Evolutionary conservation across 1,140 invertebrate species (phyloP), one percentile per base, ranked within the genome.

Genomic region (Oncopodura yosiiana): DNA sequence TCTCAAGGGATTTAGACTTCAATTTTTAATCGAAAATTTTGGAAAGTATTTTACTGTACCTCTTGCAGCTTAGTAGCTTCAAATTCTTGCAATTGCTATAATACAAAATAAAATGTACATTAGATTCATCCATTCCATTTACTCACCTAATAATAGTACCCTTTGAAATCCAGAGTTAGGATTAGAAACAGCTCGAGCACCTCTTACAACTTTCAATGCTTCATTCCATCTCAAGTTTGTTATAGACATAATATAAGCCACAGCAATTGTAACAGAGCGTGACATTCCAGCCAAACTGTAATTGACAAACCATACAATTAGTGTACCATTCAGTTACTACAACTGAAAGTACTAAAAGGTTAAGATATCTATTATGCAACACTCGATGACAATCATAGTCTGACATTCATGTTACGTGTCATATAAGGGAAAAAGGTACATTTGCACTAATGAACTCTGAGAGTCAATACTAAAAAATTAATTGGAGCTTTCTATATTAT

Each of bases 81-180:
- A 69, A 92, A 97, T 62, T 92, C 87, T 66, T 90, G 86, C 29
- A 96, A 76, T 71, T 97, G 93, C 62, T 83, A n/a, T n/a, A n/a
- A n/a, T n/a, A n/a, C n/a, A n/a, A n/a, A n/a, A n/a, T n/a, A n/a
- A n/a, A n/a, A n/a, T n/a, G n/a, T n/a, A n/a, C n/a, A n/a, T n/a
- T n/a, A n/a, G n/a, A n/a, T n/a, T n/a, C n/a, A n/a, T n/a, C n/a
- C n/a, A n/a, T n/a, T n/a, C n/a, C n/a, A n/a, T n/a, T n/a, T n/a
- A n/a, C n/a, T n/a, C n/a, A n/a, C n/a, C n/a, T n/a, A n/a, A n/a
- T n/a, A n/a, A n/a, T n/a, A n/a, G n/a, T n/a, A n/a, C n/a, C n/a
- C n/a, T 82, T 66, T 94, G 89, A 71, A 97, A 97, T 58, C 92
- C 92, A 49, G 87, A 80, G 73, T 96, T 97, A 8, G 93, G 93